These are phyloP conservation scores for Oncorhynchus masou DNA, from an alignment of 2,113 vertebrate species.

Conservation along the genomic window DNA sequence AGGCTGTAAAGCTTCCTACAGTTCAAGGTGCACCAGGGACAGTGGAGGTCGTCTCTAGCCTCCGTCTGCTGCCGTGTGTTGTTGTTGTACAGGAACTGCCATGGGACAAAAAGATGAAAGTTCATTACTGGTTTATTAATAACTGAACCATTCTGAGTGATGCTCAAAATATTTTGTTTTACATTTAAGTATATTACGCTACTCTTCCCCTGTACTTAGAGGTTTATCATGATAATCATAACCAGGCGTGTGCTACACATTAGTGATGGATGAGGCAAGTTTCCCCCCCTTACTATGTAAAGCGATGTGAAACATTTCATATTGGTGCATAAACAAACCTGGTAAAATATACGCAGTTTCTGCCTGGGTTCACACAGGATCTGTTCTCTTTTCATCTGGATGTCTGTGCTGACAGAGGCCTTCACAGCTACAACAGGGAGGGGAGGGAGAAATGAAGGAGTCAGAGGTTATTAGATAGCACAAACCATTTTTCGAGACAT, in stretches of 20 bases:
- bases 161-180: too few species aligned
- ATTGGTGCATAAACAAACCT: conserved; percentile 73
- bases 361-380: conserved; percentile 88
- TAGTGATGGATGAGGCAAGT: too few species aligned
- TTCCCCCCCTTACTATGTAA: too few species aligned
- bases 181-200: not conserved
- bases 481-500: not conserved
- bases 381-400: conserved; percentile 91
- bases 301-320: too few species aligned
- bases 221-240: not conserved
- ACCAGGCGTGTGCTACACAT: not conserved
- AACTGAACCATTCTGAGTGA: not conserved
- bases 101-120: conserved; percentile 20
- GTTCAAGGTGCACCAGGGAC: conserved; percentile 97
- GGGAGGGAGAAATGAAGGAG: not conserved
- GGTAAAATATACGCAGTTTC: conserved; percentile 97
- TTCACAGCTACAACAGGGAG: conserved; percentile 83
- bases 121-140: too few species aligned
- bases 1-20: conserved; percentile 97
- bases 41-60: conserved; percentile 94
- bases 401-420: conserved; percentile 86
- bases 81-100: conserved; percentile 94
- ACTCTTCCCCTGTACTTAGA: not conserved
- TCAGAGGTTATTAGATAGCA: conserved; percentile 19
- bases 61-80: conserved; percentile 97